Base-by-base conservation (phyloP, 2,113 vertebrate genomes). In the Eonycteris spelaea region DNA sequence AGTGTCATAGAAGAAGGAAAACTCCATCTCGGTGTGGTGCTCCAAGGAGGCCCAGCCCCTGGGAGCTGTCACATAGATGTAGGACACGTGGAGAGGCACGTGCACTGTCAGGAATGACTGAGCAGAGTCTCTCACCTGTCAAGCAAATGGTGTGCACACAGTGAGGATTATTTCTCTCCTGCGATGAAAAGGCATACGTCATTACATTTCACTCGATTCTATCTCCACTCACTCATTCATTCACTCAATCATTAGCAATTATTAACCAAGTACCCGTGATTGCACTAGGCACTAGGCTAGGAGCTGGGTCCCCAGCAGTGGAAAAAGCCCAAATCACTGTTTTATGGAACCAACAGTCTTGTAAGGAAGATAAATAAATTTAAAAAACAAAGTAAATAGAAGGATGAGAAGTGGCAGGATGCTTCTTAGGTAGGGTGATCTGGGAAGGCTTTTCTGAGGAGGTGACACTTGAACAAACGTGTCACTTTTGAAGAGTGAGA, bases 11-110 rank as follows among this genome's bases (percentile, higher is more conserved):
- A 99, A 99, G 98, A 99, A 99, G 59, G 99, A 99, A 98, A 99
- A 99, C 98, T 99, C 99, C 99, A 99, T 99, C 98, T 99, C 99
- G 0, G 99, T 99, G 99, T 99, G 99, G 86, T 99, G 99, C 97
- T 99, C 99, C 55, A 99, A 98, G 61, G 99, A 99, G 2, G 99
- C 99, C 99, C 99, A 99, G 57, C 99, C 99, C 80, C 99, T 98
- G 0, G 99, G 99, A 0, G 99, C 99, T 0, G 99, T 99, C 97
- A 99, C 99, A 0, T 99, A 99, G 98, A 99, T 99, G 89, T 99
- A 99, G 90, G 99, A 99, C 90, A 99, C 99, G 0, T 99, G 99
- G 22, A 99, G 99, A 0, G 99, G 99, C 82, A 99, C 99, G 0
- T 99, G 99, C 71, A 99, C 99, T 0, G 99, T 99, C 98, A 99